Conservation (phyloP, 2,113 vertebrate genomes). For the Paradisaea rubra region DNA sequence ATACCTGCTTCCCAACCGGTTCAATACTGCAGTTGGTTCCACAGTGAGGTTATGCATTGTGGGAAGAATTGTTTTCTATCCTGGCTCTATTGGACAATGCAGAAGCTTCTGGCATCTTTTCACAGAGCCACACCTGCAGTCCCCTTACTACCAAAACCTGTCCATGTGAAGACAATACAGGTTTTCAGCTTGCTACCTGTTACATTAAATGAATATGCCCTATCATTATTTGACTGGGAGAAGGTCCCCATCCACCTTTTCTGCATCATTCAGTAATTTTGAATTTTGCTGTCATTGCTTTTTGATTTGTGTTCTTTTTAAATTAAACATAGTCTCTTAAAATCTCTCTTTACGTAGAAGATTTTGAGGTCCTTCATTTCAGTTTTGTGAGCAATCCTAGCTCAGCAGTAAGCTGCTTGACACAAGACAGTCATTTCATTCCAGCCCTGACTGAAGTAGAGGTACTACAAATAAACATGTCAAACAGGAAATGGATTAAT, state of each 20-base stretch:
- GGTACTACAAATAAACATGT: background rate
- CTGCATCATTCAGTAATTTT: background rate
- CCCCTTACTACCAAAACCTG: background rate
- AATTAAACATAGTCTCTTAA: background rate
- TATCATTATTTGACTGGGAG: background rate
- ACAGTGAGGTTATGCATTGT: background rate
- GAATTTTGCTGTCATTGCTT: background rate
- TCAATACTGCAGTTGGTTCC: background rate
- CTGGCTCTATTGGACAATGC: rapidly evolving
- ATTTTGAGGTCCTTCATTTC: background rate
- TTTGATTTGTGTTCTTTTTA: background rate
- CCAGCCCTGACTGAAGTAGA: background rate
- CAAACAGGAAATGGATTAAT: conserved; percentile 22
- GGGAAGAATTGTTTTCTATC: background rate
- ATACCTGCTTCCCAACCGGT: background rate
- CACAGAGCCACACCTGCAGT: background rate
- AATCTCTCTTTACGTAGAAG: background rate
- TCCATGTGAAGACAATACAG: background rate
- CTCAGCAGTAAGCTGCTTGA: background rate
- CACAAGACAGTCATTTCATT: background rate
- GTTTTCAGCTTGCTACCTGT: background rate
- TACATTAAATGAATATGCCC: background rate
- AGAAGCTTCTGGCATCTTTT: background rate
- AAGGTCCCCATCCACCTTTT: background rate
- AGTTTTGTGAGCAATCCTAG: background rate